Evolutionary conservation across 2,888 invertebrate species (phyloP).

Genomic region (Acanthoscelides obtectus): DNA sequence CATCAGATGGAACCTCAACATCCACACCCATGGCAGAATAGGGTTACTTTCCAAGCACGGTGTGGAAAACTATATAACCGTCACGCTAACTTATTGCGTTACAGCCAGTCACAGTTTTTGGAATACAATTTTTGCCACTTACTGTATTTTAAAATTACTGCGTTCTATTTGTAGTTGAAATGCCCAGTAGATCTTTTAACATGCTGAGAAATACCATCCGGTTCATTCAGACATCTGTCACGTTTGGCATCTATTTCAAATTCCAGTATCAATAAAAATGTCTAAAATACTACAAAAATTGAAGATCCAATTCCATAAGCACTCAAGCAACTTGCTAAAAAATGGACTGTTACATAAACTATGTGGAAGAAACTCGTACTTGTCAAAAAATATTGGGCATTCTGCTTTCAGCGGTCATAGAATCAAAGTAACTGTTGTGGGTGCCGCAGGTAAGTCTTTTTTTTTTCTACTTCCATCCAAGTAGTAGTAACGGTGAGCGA

Average conservation of each 20-base stretch:
- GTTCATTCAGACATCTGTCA: neutral
- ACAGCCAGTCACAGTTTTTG: no score
- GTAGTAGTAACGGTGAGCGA: neutral
- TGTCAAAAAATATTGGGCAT: neutral
- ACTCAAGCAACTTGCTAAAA: slow-evolving; percentile 1
- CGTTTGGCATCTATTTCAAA: neutral
- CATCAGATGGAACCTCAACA: no score
- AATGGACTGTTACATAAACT: slow-evolving; percentile 2
- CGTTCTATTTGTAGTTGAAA: neutral
- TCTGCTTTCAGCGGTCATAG: neutral
- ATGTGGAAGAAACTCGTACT: neutral
- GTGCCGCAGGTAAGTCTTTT: slow-evolving; percentile 33
- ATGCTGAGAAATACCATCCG: no score
- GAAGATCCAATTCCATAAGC: neutral
- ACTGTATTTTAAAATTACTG: neutral
- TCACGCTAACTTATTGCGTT: no score
- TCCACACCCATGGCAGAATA: no score
- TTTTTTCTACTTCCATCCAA: neutral
- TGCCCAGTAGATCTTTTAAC: neutral
- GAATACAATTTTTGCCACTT: no score
- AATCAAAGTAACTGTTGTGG: slow-evolving; percentile 34
- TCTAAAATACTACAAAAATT: neutral
- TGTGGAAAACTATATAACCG: no score
- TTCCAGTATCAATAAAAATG: neutral
- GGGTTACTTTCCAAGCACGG: no score